phyloP scores from a whole-genome alignment of 1,140 invertebrate species.

The Epicauta chinensis region DNA sequence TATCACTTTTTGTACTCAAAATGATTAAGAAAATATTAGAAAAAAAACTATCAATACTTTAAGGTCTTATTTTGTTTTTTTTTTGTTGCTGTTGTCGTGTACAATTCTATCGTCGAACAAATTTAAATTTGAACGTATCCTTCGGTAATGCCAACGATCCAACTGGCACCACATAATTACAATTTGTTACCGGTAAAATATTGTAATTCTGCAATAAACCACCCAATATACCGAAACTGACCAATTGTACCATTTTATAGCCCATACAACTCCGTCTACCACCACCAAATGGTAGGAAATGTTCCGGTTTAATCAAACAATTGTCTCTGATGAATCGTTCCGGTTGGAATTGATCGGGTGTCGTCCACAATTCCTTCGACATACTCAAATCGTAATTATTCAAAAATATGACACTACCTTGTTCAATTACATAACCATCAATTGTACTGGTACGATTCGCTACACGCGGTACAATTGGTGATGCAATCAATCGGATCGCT shows the following conservation, averaged over 20 bases:
- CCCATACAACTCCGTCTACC: slow-evolving; percentile 84
- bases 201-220: slow-evolving; percentile 68
- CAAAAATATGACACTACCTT: slow-evolving; percentile 76
- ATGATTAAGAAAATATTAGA: too few relatives aligned
- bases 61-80: too few relatives aligned
- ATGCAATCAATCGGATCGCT: slow-evolving; percentile 69
- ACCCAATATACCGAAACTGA: slow-evolving; percentile 65
- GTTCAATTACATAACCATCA: slow-evolving; percentile 57
- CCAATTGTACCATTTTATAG: slow-evolving; percentile 73
- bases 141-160: slow-evolving; percentile 62
- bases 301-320: slow-evolving; percentile 45
- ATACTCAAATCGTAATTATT: slow-evolving; percentile 83
- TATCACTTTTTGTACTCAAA: too few relatives aligned
- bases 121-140: slow-evolving; percentile 51
- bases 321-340: slow-evolving; percentile 58
- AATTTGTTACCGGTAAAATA: slow-evolving; percentile 50
- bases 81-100: too few relatives aligned
- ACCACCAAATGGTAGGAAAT: slow-evolving; percentile 81
- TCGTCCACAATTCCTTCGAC: slow-evolving; percentile 64
- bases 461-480: slow-evolving; percentile 86
- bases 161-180: slow-evolving; percentile 50
- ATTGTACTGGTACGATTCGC: slow-evolving; percentile 70
- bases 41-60: too few relatives aligned
- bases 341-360: slow-evolving; percentile 67
- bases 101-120: slow-evolving; percentile 17